phyloP scores from a whole-genome alignment of 2,113 vertebrate species.

The Epinephelus fuscoguttatus region DNA sequence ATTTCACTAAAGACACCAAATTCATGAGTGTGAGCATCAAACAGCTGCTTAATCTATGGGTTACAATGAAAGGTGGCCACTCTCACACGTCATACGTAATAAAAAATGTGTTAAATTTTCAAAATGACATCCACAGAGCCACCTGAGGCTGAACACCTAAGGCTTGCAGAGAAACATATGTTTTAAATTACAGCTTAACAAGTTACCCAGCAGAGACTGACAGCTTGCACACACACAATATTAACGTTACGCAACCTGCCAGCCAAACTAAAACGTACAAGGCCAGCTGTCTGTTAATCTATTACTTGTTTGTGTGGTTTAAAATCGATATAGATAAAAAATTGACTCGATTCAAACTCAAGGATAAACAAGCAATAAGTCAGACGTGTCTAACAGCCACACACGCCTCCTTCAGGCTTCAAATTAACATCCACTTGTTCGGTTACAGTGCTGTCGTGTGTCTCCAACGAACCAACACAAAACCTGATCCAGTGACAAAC shows the following conservation, averaged over 20 bases:
- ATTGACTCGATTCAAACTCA: background rate
- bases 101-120: background rate
- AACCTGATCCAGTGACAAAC: conserved; percentile 9
- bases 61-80: conserved; percentile 4
- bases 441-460: background rate
- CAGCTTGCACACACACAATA: conserved; percentile 48
- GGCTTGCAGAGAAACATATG: background rate
- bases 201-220: background rate
- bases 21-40: conserved; percentile 7
- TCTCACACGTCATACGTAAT: conserved; percentile 39
- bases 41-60: conserved; percentile 9
- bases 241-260: conserved; percentile 58
- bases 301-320: conserved; percentile 20
- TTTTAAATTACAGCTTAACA: conserved; percentile 18
- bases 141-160: background rate
- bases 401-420: conserved; percentile 2
- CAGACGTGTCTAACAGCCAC: background rate
- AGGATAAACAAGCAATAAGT: background rate
- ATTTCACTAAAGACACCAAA: background rate
- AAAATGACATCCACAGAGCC: conserved; percentile 9
- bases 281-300: conserved; percentile 42
- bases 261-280: conserved; percentile 31
- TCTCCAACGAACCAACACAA: background rate
- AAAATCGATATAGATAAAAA: conserved; percentile 32
- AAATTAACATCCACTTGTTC: background rate